phyloP scores from a whole-genome alignment of 2,888 invertebrate genomes.

The Erebia epiphron region DNA sequence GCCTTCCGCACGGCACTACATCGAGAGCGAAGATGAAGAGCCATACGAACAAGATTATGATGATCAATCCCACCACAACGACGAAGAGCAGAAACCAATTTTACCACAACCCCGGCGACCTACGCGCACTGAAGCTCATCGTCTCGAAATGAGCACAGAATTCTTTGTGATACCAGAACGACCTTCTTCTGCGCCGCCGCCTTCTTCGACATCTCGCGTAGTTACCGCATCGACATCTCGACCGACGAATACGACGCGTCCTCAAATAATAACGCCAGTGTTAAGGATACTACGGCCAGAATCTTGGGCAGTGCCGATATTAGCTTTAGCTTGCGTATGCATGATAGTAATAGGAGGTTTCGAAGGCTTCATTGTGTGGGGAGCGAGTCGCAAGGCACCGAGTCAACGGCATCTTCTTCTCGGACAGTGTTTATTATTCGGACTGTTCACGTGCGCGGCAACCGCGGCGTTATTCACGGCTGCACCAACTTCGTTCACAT shows the following conservation, averaged over 20 bases:
- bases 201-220: conserved; percentile 62
- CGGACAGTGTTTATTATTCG: conserved; percentile 93
- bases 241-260: conserved; percentile 52
- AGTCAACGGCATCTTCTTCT: conserved; percentile 93
- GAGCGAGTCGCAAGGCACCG: conserved; percentile 90
- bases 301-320: conserved; percentile 95
- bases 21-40: conserved; percentile 64
- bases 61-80: conserved; percentile 53
- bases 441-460: conserved; percentile 91
- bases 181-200: conserved; percentile 55
- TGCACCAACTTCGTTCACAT: conserved; percentile 90
- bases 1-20: conserved; percentile 52
- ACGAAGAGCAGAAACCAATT: conserved; percentile 53
- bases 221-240: conserved; percentile 53
- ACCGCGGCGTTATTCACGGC: conserved; percentile 90
- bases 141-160: conserved; percentile 92
- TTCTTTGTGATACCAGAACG: conserved; percentile 89
- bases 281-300: conserved; percentile 85
- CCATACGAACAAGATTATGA: conserved; percentile 66
- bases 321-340: conserved; percentile 91
- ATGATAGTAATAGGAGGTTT: conserved; percentile 94
- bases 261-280: conserved; percentile 51
- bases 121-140: conserved; percentile 75
- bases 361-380: conserved; percentile 94
- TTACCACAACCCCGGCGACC: conserved; percentile 64